Base-by-base conservation (phyloP, 92 coral and sea anemone species). In the Paragorgia papillata region DNA sequence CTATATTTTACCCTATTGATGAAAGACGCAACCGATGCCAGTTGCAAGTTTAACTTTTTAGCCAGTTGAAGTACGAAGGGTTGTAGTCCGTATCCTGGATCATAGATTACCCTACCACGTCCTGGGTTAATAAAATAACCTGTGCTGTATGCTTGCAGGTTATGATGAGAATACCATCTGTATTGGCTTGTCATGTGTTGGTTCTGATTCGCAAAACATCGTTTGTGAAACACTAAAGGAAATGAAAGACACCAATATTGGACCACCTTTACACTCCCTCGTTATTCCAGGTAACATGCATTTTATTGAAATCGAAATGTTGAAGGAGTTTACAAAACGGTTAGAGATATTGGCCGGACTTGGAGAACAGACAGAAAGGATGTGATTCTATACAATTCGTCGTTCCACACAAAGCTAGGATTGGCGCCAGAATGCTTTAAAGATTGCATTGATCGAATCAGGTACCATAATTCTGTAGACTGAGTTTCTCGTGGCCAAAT, bases 101-200 rank as follows among this genome's bases (percentile, higher is more conserved):
- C n/a, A n/a, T n/a, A n/a, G n/a, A n/a, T n/a, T n/a, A n/a, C n/a
- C n/a, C n/a, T n/a, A n/a, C n/a, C n/a, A n/a, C n/a, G n/a, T n/a
- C n/a, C n/a, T n/a, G n/a, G n/a, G n/a, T n/a, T n/a, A n/a, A n/a
- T n/a, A n/a, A n/a, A n/a, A n/a, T 2, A 2, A 2, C 15, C 53
- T 46, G 7, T 46, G 53, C n/a, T 6, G 2, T 46, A 37, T 37
- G 2, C 15, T n/a, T 37, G 14, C 57, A 90, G 96, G 91, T 43
- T 90, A 90, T 63, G 75, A 82, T 27, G 88, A 87, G 57, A 74
- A 78, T 41, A 84, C 96, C 6, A 22, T 93, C 49, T 92, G 97
- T 18, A 94, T 94, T 71, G 98, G 98, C n/a, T 74, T 94, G 58
- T 96, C 98, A 59, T 89, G 95, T 43, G 80, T 94, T 49, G 98